These are phyloP conservation scores for Vimba vimba DNA, from an alignment of 2,113 vertebrate genomes.

Conservation along the genomic window DNA sequence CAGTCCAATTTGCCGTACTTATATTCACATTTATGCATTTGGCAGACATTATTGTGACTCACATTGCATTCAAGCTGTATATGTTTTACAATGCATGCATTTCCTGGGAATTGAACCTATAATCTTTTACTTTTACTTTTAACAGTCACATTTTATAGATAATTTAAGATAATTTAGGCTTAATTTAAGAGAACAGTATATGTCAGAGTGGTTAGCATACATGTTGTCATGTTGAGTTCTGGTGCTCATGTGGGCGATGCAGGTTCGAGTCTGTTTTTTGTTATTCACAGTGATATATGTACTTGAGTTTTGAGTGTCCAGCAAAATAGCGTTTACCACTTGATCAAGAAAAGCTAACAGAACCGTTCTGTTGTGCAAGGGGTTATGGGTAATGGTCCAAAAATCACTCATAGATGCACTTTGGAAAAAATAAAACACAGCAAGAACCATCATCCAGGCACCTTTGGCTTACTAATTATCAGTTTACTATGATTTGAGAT, in stretches of 20 bases:
- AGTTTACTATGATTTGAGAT: not conserved
- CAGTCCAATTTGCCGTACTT: not conserved
- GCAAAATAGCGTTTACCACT: too few relatives aligned
- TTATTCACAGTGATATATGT: too few relatives aligned
- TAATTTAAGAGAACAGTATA: too few relatives aligned
- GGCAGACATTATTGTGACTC: too few relatives aligned
- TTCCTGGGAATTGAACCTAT: not conserved
- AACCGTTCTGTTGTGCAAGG: not conserved
- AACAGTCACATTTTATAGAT: too few relatives aligned
- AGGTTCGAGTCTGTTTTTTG: too few relatives aligned
- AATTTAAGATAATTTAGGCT: too few relatives aligned
- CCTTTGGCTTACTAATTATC: not conserved
- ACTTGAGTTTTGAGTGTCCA: too few relatives aligned
- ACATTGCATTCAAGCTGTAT: not conserved
- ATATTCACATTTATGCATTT: not conserved
- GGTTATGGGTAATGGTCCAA: not conserved
- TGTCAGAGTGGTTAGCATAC: too few relatives aligned
- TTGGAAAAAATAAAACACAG: not conserved
- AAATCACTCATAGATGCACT: not conserved
- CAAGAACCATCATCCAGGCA: not conserved
- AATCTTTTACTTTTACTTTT: too few relatives aligned
- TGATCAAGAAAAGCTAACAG: not conserved
- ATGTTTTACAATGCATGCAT: not conserved
- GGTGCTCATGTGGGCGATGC: too few relatives aligned
- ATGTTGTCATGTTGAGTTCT: too few relatives aligned